phyloP scores from a whole-genome alignment of 2,797 vertebrate species.

The Tadarida brasiliensis region DNA sequence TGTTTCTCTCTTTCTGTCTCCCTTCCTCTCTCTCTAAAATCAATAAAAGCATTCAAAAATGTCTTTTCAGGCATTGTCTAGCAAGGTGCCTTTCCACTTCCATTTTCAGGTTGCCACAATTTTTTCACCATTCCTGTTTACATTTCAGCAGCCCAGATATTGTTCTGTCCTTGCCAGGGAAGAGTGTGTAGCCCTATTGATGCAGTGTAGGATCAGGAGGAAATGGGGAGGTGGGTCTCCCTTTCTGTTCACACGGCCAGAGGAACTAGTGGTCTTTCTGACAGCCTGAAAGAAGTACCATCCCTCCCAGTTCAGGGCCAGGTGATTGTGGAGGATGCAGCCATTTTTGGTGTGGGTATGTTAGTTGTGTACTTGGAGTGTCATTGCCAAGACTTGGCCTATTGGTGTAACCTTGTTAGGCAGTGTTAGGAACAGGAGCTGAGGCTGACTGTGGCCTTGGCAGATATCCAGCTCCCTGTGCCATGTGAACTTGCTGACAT shows the following conservation, averaged over 20 bases:
- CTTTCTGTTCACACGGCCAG: neutral
- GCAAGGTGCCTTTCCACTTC: neutral
- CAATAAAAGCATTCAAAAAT: neutral
- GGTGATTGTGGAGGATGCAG: neutral
- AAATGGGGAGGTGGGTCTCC: neutral
- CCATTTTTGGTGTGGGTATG: neutral
- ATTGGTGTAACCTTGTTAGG: neutral
- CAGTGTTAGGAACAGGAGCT: neutral
- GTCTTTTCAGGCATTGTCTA: neutral
- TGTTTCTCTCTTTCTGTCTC: neutral
- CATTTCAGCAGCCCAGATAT: neutral
- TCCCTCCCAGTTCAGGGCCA: neutral
- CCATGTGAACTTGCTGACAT: rapidly evolving
- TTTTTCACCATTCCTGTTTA: neutral
- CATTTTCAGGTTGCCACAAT: neutral
- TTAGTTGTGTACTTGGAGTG: neutral
- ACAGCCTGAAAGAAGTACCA: too few relatives aligned
- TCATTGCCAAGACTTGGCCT: too few relatives aligned
- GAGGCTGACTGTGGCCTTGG: too few relatives aligned
- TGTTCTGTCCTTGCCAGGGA: neutral
- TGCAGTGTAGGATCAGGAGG: neutral
- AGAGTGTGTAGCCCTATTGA: too few relatives aligned
- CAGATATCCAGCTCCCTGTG: neutral
- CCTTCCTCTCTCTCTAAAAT: neutral
- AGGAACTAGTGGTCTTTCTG: neutral